Percentiles rank a stretch among this genome's conserved stretches.
These are phyloP conservation scores for Cybosia mesomella DNA, from an alignment of 2,888 invertebrate species.

Conservation along the genomic window DNA sequence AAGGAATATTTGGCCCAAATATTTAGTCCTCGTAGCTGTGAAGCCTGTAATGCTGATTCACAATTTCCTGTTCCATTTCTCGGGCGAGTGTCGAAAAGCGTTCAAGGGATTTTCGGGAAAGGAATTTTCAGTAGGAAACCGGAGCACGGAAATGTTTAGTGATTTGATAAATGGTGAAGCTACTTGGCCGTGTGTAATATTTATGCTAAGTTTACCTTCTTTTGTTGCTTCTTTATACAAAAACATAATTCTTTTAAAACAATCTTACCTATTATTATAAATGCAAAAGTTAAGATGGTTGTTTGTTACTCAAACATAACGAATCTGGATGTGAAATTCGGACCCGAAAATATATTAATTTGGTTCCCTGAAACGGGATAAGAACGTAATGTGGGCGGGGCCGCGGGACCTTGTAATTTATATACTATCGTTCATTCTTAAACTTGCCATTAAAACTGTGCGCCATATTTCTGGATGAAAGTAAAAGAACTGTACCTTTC, in stretches of 20 bases:
- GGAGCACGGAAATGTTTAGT: constrained; percentile 7
- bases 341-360: not conserved
- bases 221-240: not conserved
- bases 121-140: constrained; percentile 5
- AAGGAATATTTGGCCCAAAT: not conserved
- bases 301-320: not conserved
- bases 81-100: constrained; percentile 1
- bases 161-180: constrained; percentile 10
- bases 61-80: constrained; percentile 10
- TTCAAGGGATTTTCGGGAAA: constrained; percentile 1
- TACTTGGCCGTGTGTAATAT: not conserved
- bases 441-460: constrained; percentile 14
- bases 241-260: not conserved
- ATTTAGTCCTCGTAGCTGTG: not conserved
- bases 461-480: constrained; percentile 8
- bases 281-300: not conserved
- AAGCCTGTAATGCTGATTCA: constrained; percentile 9
- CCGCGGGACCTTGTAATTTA: not conserved
- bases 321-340: not conserved
- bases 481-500: too few species aligned
- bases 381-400: too few species aligned
- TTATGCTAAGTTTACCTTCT: not conserved
- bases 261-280: not conserved
- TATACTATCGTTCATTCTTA: not conserved
- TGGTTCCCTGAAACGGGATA: too few species aligned